A percentile compares a stretch with the other conserved stretches of the same genome.
Evolutionary conservation across 2,888 invertebrate genomes (phyloP).

Genomic region (Lordiphosa andalusiaca): DNA sequence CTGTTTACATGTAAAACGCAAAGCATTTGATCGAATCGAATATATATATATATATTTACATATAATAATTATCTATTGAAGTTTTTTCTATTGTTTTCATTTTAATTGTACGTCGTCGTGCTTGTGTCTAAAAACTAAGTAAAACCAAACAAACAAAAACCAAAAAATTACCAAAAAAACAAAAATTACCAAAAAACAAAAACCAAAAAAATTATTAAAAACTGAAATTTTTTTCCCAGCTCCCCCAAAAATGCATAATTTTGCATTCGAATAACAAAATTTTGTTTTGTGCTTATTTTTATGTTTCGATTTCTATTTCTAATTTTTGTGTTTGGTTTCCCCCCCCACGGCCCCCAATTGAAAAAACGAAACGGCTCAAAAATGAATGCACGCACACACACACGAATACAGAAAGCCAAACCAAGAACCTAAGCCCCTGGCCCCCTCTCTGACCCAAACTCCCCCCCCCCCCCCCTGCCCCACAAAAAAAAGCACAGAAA

Average conservation of each 20-base stretch:
- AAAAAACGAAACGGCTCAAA: background rate
- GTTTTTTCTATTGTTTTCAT: constrained; percentile 27
- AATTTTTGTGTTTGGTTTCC: no score
- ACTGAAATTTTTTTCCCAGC: background rate
- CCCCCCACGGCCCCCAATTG: no score
- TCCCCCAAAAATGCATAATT: constrained; percentile 1
- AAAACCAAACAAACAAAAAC: constrained; percentile 34
- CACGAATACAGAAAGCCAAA: constrained; percentile 3
- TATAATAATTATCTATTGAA: constrained; percentile 45
- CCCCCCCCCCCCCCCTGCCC: background rate
- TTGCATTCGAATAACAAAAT: no score
- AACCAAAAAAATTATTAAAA: constrained; percentile 5
- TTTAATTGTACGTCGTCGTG: constrained; percentile 70
- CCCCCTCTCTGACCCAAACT: background rate
- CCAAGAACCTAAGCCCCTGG: background rate
- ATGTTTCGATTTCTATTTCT: no score
- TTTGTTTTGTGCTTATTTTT: no score
- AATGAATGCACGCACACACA: constrained; percentile 7
- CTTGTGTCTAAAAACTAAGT: constrained; percentile 68
- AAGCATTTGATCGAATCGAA: constrained; percentile 59
- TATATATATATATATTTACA: constrained; percentile 46
- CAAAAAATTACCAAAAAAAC: constrained; percentile 1
- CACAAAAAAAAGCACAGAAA: constrained; percentile 3
- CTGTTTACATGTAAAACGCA: constrained; percentile 56
- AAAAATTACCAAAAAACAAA: constrained; percentile 26